These are phyloP conservation scores for Megaceryle alcyon DNA, from an alignment of 2,797 vertebrate species.

Conservation along the genomic window DNA sequence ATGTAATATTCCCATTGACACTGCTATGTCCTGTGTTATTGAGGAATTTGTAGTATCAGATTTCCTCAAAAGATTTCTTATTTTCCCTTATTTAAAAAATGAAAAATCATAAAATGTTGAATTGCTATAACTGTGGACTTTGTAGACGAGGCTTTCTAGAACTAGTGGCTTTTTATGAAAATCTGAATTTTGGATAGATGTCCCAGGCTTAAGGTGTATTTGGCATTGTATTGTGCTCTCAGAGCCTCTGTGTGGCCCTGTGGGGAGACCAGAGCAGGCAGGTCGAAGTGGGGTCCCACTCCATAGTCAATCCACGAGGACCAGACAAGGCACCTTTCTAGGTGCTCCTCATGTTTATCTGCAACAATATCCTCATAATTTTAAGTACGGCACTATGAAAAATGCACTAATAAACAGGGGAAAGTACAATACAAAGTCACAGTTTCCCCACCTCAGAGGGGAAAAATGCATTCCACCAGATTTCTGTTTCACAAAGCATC, in stretches of 20 bases:
- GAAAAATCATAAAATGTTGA: neutral
- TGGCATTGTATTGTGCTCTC: neutral
- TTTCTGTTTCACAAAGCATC: neutral
- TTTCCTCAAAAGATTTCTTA: neutral
- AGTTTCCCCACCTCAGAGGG: neutral
- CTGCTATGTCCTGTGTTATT: neutral
- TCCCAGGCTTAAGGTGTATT: neutral
- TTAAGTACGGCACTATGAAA: neutral
- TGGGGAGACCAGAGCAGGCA: neutral
- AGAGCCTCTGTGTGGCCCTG: fast-evolving
- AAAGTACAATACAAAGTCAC: neutral
- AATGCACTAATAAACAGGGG: neutral
- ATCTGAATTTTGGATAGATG: neutral
- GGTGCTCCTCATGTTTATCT: neutral
- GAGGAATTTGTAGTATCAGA: neutral
- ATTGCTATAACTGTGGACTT: neutral
- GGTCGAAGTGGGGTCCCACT: neutral
- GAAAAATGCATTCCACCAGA: neutral
- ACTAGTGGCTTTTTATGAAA: neutral
- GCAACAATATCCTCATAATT: neutral
- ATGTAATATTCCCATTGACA: neutral
- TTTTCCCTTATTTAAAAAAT: neutral
- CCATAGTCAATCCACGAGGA: neutral
- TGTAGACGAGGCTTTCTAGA: neutral
- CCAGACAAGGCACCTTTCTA: neutral